Base-by-base conservation (phyloP, 1,140 invertebrate genomes). In the Brachionus rubens region DNA sequence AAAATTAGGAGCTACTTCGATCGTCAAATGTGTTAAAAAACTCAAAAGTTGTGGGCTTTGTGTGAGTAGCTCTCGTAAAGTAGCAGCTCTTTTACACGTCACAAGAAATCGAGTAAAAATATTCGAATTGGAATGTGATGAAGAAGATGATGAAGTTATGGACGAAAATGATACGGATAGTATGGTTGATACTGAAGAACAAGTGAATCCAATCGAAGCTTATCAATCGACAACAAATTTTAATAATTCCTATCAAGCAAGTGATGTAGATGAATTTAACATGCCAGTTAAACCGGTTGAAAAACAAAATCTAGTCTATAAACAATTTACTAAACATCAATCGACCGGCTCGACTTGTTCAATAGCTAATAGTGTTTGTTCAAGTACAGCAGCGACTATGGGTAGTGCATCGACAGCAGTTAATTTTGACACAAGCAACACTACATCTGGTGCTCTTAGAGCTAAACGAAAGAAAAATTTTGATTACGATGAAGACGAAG, bases 401-500 rank as follows among this genome's bases (percentile, higher is more conserved):
- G 68, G 59, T 2, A 65, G 59, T 41, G 19, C 40, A 19, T 65
- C 59, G 7, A 65, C 59, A 65, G 40, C 43, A 28, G 50, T 54
- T 16, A 72, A 54, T 72, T 54, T 50, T 54, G 50, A 48, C 33
- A n/a, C 19, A 30, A 41, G 16, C 24, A 50, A 24, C 21, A 14
- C 33, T 9, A 36, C 54, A 24, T 40, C 68, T 41, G 50, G 16
- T 72, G 2, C 50, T 30, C 24, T 72, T 5, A 48, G 68, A 52
- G 50, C 46, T 21, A 72, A 72, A 40, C 19, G 68, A 28, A 72
- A 72, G 46, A 72, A 72, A 50, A 72, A 48, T 33, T 72, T 72
- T 24, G 68, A 72, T 33, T 48, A 72, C 12, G 68, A 72, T 24
- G 68, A 72, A 72, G 68, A 72, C 9, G 68, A 72, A n/a, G 68